phyloP scores from a whole-genome alignment of 2,113 vertebrate species.

The Diadophis punctatus region DNA sequence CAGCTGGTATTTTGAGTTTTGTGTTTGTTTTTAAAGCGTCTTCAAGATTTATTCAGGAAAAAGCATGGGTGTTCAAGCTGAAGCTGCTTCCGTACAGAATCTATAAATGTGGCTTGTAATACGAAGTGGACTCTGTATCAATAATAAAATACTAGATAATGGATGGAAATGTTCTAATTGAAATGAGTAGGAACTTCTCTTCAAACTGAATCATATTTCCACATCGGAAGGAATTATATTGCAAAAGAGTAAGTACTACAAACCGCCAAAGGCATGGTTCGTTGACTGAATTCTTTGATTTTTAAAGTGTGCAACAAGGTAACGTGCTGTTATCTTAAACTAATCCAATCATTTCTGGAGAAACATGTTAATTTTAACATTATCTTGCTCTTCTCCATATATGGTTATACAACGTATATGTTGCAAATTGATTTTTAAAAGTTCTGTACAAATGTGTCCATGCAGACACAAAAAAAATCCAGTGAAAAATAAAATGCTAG shows the following conservation, averaged over 20 bases:
- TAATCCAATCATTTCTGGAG: slow-evolving; percentile 44
- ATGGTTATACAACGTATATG: slow-evolving; percentile 60
- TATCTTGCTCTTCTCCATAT: slow-evolving; percentile 69
- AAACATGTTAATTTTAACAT: slow-evolving; percentile 48
- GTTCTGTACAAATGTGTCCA: slow-evolving; percentile 58
- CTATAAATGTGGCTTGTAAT: slow-evolving; percentile 50
- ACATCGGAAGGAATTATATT: slow-evolving; percentile 66
- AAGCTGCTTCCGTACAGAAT: slow-evolving; percentile 59
- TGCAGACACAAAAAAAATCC: slow-evolving; percentile 47
- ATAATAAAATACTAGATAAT: slow-evolving; percentile 50
- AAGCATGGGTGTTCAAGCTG: slow-evolving; percentile 61
- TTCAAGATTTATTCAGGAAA: slow-evolving; percentile 62
- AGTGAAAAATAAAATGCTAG: slow-evolving; percentile 59
- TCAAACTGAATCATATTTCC: slow-evolving; percentile 50
- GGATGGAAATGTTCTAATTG: slow-evolving; percentile 47
- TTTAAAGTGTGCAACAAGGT: slow-evolving; percentile 40
- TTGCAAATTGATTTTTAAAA: slow-evolving; percentile 62
- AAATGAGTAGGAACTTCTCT: slow-evolving; percentile 56
- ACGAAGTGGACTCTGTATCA: slow-evolving; percentile 55
- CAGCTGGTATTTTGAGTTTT: slow-evolving; percentile 63
- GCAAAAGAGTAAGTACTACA: slow-evolving; percentile 17
- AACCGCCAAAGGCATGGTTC: slow-evolving; percentile 39
- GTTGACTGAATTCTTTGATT: slow-evolving; percentile 29
- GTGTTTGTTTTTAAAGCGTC: slow-evolving; percentile 58
- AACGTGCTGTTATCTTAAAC: slow-evolving; percentile 58